phyloP scores from a whole-genome alignment of 1,140 invertebrate genomes.

The Panagrolaimus sp. region DNA sequence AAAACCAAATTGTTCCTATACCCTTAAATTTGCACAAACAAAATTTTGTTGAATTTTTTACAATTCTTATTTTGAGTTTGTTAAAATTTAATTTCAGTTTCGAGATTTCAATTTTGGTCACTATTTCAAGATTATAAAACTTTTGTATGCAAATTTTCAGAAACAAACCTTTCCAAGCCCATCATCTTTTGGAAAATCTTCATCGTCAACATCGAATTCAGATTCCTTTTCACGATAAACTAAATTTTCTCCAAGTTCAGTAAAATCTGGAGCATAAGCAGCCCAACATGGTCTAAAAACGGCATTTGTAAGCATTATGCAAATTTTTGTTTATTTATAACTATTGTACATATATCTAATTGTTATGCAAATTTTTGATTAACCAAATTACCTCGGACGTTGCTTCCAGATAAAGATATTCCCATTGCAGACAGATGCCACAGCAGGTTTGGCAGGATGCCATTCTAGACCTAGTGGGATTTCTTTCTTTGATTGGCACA shows the following conservation, averaged over 20 bases:
- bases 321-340: too few species aligned
- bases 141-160: not conserved
- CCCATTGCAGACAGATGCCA: slow-evolving; percentile 6
- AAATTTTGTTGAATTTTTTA: too few species aligned
- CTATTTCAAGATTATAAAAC: too few species aligned
- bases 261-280: slow-evolving; percentile 1
- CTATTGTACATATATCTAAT: too few species aligned
- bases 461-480: not conserved
- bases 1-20: too few species aligned
- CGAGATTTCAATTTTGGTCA: too few species aligned
- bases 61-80: too few species aligned
- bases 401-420: slow-evolving; percentile 10
- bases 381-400: not conserved
- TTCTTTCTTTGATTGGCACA: slow-evolving; percentile 9
- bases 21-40: too few species aligned
- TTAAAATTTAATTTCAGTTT: too few species aligned
- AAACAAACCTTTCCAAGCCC: not conserved
- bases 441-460: slow-evolving; percentile 6
- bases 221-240: not conserved
- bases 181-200: slow-evolving; percentile 7
- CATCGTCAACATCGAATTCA: slow-evolving; percentile 12
- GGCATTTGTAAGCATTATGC: too few species aligned
- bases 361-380: too few species aligned
- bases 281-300: not conserved
- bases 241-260: slow-evolving; percentile 6